phyloP scores from a whole-genome alignment of 2,113 vertebrate genomes.

The Epinephelus cyanopodus region DNA sequence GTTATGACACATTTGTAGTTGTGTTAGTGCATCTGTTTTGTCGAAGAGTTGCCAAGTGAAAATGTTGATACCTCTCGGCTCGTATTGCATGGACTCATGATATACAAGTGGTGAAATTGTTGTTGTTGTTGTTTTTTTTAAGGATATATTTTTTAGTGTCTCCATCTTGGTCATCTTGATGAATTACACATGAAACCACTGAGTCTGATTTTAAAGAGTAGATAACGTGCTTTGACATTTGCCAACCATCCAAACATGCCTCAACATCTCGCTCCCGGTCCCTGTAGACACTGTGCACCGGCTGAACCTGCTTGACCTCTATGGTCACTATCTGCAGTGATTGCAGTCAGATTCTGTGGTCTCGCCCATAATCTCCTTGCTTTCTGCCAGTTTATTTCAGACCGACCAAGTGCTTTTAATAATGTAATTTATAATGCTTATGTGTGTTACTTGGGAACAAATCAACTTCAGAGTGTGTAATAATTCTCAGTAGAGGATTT shows the following conservation, averaged over 20 bases:
- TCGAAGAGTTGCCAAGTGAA: constrained; percentile 32
- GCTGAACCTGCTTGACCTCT: constrained; percentile 7
- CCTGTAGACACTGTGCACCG: neutral
- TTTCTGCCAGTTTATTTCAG: neutral
- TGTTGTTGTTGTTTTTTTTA: neutral
- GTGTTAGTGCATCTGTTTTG: constrained; percentile 6
- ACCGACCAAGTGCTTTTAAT: neutral
- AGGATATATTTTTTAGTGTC: neutral
- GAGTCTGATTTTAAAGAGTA: constrained; percentile 21
- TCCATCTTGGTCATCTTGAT: constrained; percentile 24
- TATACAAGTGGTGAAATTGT: constrained; percentile 13
- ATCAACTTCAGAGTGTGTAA: neutral
- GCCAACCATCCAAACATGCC: constrained; percentile 25
- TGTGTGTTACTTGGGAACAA: neutral
- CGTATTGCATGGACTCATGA: constrained; percentile 40
- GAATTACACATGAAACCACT: constrained; percentile 29
- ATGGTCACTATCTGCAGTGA: neutral
- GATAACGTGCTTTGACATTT: constrained; percentile 3
- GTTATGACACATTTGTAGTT: constrained; percentile 13
- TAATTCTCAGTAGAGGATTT: neutral
- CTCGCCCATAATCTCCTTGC: neutral
- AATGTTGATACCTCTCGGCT: constrained; percentile 27
- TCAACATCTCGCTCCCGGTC: neutral
- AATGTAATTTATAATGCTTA: neutral
- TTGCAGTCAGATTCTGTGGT: neutral